Evolutionary conservation across 2,113 vertebrate species (phyloP), one percentile per base, ranked within the genome.

Genomic region (Carettochelys insculpta): DNA sequence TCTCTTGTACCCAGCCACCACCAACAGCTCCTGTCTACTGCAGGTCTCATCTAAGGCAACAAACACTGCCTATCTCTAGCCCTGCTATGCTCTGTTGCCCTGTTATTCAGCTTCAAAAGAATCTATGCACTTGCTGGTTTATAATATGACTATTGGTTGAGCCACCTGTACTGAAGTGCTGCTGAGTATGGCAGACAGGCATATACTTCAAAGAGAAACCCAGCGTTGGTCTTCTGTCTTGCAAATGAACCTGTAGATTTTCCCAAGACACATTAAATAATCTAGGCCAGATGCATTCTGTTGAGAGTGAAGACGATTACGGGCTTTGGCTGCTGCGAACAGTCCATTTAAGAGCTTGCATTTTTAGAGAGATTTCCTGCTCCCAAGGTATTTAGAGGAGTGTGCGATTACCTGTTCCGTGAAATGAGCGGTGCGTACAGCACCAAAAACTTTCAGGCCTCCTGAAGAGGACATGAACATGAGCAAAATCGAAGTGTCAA

Each of bases 371-470:
- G 38, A 41, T 38, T 41, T 22, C 20, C 68, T 73, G 68, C 68
- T 10, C 76, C 71, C 78, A 24, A 7, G 8, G 9, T 12, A 58
- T 41, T 47, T 0, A 0, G n/a, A n/a, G n/a, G n/a, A 50, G 22
- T 54, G 27, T 0, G 5, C 0, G 47, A 41, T 17, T 53, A 8
- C 48, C 71, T 45, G 3, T 2, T 25, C 22, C 2, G 1, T 1
- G 4, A n/a, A 34, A 27, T 0, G 12, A 84, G 24, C 3, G 6
- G 52, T 5, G 29, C 25, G 88, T 43, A 29, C 1, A 1, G 24
- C 12, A 65, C 16, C 34, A 50, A 14, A 25, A 25, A 13, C 2
- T 0, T 0, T 82, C 56, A 9, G 0, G 0, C 31, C 58, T 45
- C 48, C 34, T 71, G 43, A 76, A 45, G 83, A 43, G 0, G 0